Evolutionary conservation across 1,140 invertebrate species (phyloP).

Genomic region (Drosophila erecta): DNA sequence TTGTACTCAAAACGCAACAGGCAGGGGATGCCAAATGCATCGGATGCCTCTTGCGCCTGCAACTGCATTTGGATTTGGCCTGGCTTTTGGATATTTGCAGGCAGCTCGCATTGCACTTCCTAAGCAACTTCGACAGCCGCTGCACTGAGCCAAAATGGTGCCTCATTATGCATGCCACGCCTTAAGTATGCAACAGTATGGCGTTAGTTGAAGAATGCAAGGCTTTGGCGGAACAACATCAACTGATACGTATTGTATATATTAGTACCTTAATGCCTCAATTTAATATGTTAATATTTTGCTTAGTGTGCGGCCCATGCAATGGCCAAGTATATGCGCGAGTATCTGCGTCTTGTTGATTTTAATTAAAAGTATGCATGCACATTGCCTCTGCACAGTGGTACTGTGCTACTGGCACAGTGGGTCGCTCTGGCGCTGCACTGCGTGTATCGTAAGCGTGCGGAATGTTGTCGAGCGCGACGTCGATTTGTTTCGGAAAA

Average conservation of each 20-base stretch:
- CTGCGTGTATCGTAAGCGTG: constrained; percentile 52
- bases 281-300: background rate
- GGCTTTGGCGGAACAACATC: too few relatives aligned
- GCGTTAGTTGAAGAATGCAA: too few relatives aligned
- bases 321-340: constrained; percentile 58
- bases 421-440: constrained; percentile 34
- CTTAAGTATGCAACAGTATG: too few relatives aligned
- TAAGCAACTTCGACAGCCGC: constrained; percentile 33
- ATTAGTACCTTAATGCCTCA: too few relatives aligned
- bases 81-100: constrained; percentile 42
- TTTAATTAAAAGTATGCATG: constrained; percentile 76
- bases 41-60: constrained; percentile 42
- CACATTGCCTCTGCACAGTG: constrained; percentile 47
- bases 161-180: too few relatives aligned
- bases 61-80: constrained; percentile 18
- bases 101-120: constrained; percentile 22
- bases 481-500: constrained; percentile 84
- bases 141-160: background rate
- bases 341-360: constrained; percentile 44
- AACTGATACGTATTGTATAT: too few relatives aligned
- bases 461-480: constrained; percentile 84
- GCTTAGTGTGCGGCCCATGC: constrained; percentile 20
- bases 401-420: constrained; percentile 51
- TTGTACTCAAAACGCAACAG: constrained; percentile 52
- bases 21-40: constrained; percentile 44